Evolutionary conservation across 2,113 vertebrate genomes (phyloP).

Genomic region (Eudyptes chrysolophus): DNA sequence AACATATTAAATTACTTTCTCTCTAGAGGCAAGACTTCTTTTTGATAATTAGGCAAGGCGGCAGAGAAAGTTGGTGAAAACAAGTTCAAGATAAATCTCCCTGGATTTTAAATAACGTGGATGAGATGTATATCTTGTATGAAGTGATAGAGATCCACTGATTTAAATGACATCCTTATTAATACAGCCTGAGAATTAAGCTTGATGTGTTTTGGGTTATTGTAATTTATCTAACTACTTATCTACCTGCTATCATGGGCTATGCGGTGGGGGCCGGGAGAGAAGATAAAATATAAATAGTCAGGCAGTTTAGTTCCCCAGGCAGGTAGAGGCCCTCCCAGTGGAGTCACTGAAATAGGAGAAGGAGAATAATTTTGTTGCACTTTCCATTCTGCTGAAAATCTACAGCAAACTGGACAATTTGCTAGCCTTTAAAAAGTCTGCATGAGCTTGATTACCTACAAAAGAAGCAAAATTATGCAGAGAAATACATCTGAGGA

Average conservation of each 20-base stretch:
- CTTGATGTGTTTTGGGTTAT: not conserved
- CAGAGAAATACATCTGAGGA: not conserved
- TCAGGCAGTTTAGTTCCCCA: not conserved
- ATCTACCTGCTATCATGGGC: not conserved
- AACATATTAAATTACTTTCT: conserved; percentile 34
- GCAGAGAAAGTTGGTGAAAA: not conserved
- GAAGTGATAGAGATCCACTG: not conserved
- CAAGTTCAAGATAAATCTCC: not conserved
- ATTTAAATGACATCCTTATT: not conserved
- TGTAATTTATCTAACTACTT: not conserved
- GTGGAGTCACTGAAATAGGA: not conserved
- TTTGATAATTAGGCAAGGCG: not conserved
- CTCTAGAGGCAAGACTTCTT: conserved; percentile 19
- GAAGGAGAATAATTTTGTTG: not conserved
- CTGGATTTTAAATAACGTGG: not conserved
- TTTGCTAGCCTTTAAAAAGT: not conserved
- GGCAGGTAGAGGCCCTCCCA: not conserved
- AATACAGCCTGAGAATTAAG: not conserved
- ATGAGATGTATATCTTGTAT: not conserved
- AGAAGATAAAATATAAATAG: not conserved
- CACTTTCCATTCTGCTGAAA: not conserved
- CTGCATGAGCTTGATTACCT: not conserved
- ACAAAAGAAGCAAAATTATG: not conserved
- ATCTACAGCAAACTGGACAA: not conserved
- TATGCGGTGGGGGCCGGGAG: not conserved